phyloP scores from a whole-genome alignment of 2,888 invertebrate species.

The Cosmia trapezina region DNA sequence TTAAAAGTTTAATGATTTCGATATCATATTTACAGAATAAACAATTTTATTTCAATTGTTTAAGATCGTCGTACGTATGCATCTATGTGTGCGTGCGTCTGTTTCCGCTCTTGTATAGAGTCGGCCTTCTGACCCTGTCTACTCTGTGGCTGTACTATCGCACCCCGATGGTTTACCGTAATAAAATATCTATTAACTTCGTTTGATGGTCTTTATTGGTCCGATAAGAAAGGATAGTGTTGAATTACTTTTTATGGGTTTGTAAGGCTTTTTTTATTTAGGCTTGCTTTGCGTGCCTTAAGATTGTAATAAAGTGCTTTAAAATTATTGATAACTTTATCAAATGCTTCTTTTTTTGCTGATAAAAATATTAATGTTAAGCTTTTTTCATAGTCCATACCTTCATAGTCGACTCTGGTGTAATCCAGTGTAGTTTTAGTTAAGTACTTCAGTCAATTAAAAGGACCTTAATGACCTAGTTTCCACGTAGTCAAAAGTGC shows the following conservation, averaged over 20 bases:
- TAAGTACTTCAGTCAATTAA: background rate
- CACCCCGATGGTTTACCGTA: slow-evolving; percentile 30
- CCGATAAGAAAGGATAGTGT: slow-evolving; percentile 55
- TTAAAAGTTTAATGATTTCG: too few relatives aligned
- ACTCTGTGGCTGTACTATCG: slow-evolving; percentile 35
- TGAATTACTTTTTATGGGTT: slow-evolving; percentile 37
- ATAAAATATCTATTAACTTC: slow-evolving; percentile 62
- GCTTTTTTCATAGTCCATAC: background rate
- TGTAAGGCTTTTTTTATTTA: slow-evolving; percentile 8
- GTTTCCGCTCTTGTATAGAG: background rate
- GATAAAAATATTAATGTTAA: background rate
- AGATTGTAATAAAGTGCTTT: slow-evolving; percentile 42
- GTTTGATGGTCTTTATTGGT: slow-evolving; percentile 49
- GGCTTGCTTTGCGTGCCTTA: slow-evolving; percentile 1
- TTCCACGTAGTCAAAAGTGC: background rate
- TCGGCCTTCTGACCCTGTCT: background rate
- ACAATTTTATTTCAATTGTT: background rate
- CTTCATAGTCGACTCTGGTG: background rate
- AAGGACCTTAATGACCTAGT: background rate
- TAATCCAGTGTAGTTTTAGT: background rate
- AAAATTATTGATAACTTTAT: slow-evolving; percentile 17
- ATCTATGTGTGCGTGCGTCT: background rate
- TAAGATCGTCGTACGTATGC: background rate
- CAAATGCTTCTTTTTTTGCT: background rate
- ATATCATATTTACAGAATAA: too few relatives aligned